Evolutionary conservation across 2,797 vertebrate species (phyloP), one percentile per base, ranked within the genome.

Genomic region (Ciconia nigra): DNA sequence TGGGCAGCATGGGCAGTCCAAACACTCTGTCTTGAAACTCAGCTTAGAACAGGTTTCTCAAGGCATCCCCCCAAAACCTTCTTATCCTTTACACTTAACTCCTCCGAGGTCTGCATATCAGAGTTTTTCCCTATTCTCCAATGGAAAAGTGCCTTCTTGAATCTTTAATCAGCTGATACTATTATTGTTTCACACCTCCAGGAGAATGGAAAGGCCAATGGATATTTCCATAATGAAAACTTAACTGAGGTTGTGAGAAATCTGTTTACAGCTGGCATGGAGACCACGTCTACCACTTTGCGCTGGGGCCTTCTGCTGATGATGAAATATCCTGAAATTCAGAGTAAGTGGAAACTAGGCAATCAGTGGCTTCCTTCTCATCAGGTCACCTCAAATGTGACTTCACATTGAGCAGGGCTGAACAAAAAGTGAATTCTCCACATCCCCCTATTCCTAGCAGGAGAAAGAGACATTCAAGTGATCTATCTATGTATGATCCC

Each of bases 291-390:
- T 10, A 94, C 85, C 17, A 98, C 97, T 47, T 74, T 98, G 42
- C 88, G 84, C 54, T 98, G 97, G 97, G 94, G 83, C 5, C 72
- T 98, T 65, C 87, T 98, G 24, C 77, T 96, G 52, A 96, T 98
- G 97, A 97, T 96, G 77, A 98, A 96, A 51, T 90, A 98, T 58
- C 97, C 97, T 44, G 88, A 97, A 20, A 96, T 97, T 76, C 97
- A 97, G 74, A 95, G 97, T 97, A 69, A 92, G 97, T 83, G 29
- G 13, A 67, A 89, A 59, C 13, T 21, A 39, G 16, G 20, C 11
- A 25, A 21, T 52, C 22, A 52, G 22, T 7, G 2, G 19, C 25
- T 67, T 58, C n/a, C 24, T 81, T 59, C 59, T 88, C 24, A 74
- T 46, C 61, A 18, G 19, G 54, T 46, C 54, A 31, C 39, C 9